phyloP scores from a whole-genome alignment of 2,113 vertebrate species.

The Naja naja region DNA sequence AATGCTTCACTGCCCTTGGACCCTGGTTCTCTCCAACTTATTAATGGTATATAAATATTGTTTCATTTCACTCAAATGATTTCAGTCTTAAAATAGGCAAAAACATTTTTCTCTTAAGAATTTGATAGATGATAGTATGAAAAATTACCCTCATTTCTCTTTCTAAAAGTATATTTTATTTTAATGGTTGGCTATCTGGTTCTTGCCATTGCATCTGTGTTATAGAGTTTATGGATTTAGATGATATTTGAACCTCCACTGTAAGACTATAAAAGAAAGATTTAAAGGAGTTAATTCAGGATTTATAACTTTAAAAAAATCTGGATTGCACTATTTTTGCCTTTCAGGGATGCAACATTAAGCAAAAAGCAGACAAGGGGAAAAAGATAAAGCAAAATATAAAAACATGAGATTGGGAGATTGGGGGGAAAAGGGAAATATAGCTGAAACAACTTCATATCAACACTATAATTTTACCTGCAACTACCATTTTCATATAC shows the following conservation, averaged over 20 bases:
- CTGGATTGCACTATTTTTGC: not conserved
- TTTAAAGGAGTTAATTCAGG: not conserved
- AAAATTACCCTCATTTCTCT: not conserved
- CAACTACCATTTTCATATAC: not conserved
- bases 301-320: not conserved
- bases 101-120: not conserved
- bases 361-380: not conserved
- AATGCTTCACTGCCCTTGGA: slow-evolving; percentile 77
- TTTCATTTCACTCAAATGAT: not conserved
- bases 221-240: not conserved
- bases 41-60: slow-evolving; percentile 70
- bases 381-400: not conserved
- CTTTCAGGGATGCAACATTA: not conserved
- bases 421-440: not conserved
- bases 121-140: not conserved
- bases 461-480: not conserved
- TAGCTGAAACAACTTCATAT: not conserved
- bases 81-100: not conserved
- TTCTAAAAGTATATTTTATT: not conserved
- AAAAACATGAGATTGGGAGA: not conserved
- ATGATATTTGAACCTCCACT: not conserved
- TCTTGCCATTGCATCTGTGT: not conserved
- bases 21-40: slow-evolving; percentile 71
- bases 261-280: not conserved
- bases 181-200: not conserved